Percentiles rank a stretch among this genome's conserved stretches.
Conservation (phyloP, 2,113 vertebrate genomes). For the Manacus vitellinus region DNA sequence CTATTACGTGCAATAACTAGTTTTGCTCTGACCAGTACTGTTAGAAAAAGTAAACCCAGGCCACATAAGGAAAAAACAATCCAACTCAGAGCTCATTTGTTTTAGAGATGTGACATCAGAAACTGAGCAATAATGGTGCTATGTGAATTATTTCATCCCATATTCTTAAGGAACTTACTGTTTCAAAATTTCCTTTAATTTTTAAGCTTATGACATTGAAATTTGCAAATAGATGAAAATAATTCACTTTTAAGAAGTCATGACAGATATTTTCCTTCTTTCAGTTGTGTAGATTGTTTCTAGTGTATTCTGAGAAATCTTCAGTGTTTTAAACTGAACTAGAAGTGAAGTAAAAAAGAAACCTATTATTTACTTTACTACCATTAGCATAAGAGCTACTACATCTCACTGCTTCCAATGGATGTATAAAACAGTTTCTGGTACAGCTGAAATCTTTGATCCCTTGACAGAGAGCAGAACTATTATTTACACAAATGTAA, state of each 20-base stretch:
- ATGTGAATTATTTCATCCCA: not conserved
- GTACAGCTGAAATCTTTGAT: not conserved
- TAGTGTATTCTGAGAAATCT: not conserved
- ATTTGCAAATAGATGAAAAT: not conserved
- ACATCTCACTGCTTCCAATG: not conserved
- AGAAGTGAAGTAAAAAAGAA: not conserved
- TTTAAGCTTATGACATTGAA: not conserved
- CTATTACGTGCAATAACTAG: not conserved
- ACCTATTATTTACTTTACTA: not conserved
- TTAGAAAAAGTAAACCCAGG: not conserved
- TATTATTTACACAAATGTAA: constrained; percentile 39
- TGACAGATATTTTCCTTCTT: not conserved
- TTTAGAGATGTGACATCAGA: not conserved
- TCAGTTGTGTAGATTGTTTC: not conserved
- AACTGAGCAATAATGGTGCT: not conserved
- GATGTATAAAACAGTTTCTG: not conserved
- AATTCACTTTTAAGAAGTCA: not conserved
- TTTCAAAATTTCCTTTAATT: not conserved
- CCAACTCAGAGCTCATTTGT: not conserved
- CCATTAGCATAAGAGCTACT: not conserved
- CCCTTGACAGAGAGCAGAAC: not conserved
- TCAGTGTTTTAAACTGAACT: not conserved
- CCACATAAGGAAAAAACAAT: not conserved
- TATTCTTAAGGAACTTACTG: not conserved
- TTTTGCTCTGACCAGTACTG: not conserved